Base-by-base conservation (phyloP, 2,113 vertebrate genomes). In the Cebidichthys violaceus region DNA sequence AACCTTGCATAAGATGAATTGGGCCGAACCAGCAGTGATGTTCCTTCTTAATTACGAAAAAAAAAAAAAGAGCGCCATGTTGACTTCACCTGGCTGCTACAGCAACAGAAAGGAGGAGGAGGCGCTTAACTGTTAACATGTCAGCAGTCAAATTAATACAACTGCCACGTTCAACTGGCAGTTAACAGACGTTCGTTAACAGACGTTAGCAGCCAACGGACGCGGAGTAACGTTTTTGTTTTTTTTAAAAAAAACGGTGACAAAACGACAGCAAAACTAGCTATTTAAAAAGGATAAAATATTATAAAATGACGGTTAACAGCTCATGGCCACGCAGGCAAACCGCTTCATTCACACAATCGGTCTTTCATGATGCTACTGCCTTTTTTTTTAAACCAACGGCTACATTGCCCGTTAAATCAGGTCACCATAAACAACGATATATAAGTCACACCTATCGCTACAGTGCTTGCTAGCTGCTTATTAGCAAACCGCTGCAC, bases 241-340 rank as follows among this genome's bases (percentile, higher is more conserved):
- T n/a, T n/a, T n/a, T n/a, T n/a, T n/a, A n/a, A n/a, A n/a, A 64
- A 50, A 29, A 35, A n/a, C 50, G 17, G 15, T 18, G 24, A 15
- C 52, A 54, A 7, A 61, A n/a, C 24, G 9, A 17, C 54, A 37
- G 43, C 45, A 57, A 66, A 45, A 33, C 24, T 57, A 50, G 13
- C 24, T 6, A 6, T 33, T 33, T 33, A 33, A 33, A 6, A 33
- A 5, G 33, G 33, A 6, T 33, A 33, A 33, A 33, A 33, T 33
- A 6, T 33, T 33, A 33, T 6, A 33, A 33, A 33, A 33, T 33
- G 33, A 33, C 33, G 5, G 5, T 33, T 4, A 4, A 33, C 33
- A 33, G 33, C 33, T 33, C 33, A 33, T 33, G 33, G 89, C 89
- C 91, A 91, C 90, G 89, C 91, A 92, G 79, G 86, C 91, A 89